Conservation (phyloP, 2,888 invertebrate species). For the Ormyrus labotus region DNA sequence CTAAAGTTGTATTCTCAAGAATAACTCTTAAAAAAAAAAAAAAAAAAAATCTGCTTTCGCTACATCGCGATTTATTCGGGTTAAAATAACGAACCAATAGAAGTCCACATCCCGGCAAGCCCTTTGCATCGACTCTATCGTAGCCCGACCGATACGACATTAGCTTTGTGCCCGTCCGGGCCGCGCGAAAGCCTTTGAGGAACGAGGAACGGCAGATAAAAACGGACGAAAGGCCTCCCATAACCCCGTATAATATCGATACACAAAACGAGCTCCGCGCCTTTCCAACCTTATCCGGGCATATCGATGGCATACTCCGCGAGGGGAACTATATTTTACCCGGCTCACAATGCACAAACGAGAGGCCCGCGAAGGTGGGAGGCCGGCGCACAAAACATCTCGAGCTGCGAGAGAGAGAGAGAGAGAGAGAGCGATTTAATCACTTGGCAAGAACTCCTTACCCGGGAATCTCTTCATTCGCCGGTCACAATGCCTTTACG, state of each 20-base stretch:
- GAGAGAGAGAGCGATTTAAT: constrained; percentile 25
- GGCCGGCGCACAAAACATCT: no score
- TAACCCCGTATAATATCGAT: background rate
- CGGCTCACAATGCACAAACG: background rate
- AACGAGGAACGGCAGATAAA: constrained; percentile 29
- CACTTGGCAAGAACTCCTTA: constrained; percentile 22
- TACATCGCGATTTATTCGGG: background rate
- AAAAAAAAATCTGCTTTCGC: no score
- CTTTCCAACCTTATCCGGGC: background rate
- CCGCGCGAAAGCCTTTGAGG: constrained; percentile 33
- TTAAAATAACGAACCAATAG: no score
- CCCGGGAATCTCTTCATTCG: constrained; percentile 28
- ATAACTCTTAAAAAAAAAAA: no score
- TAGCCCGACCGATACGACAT: background rate
- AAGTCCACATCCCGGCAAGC: no score
- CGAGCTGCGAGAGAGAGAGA: background rate
- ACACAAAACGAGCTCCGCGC: background rate
- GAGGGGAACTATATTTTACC: no score
- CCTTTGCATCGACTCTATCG: no score
- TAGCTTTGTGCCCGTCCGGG: background rate
- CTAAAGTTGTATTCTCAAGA: no score
- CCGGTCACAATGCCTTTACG: constrained; percentile 3
- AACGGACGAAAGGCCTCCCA: background rate
- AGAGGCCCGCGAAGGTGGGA: background rate
- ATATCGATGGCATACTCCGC: background rate